Evolutionary conservation across 2,797 vertebrate genomes (phyloP), one percentile per base, ranked within the genome.

Genomic region (Myotis planiceps): DNA sequence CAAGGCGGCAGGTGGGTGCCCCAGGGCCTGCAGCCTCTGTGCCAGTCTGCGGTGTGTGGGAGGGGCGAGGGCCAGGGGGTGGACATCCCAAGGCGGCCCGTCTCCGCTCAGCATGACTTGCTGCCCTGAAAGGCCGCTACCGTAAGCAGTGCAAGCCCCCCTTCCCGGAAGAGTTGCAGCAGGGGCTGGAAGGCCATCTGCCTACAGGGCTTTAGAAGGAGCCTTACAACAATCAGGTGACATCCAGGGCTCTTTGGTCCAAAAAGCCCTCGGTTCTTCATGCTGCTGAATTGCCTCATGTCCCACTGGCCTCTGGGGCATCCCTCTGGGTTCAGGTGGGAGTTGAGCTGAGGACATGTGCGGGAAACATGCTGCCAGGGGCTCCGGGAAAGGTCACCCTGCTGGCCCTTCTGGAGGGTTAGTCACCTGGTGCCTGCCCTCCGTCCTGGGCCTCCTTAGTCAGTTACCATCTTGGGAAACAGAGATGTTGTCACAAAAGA

Each of bases 1-100:
- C 97, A 99, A 99, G 98, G 97, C 97, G 9, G 98, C 99, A 98
- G 99, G 99, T 99, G 97, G 94, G 97, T 92, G 47, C 63, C 27
- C 5, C 49, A 15, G 12, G 84, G 12, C 37, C 10, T 4, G 27
- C 25, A 0, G 0, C 39, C 34, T 15, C 39, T 0, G 1, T 51
- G 21, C 65, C 42, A n/a, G 60, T 53, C 58, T 37, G 29, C 2
- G 0, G 10, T 4, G 16, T 4, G 2, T 9, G 68, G 37, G 45
- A 7, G 12, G 16, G 23, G 16, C 5, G 15, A 29, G n/a, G 13
- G 2, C 60, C 60, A 23, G 51, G 42, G 10, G 15, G 3, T 0
- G 9, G 55, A 7, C 16, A 16, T 6, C 68, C 5, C 27, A 8
- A n/a, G 47, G 81, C 12, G 3, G 21, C 39, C 3, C 4, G 4